A percentile compares a stretch with the other conserved stretches of the same genome.
Evolutionary conservation across 1,140 invertebrate species (phyloP).

Genomic region (Drosophila guanche): DNA sequence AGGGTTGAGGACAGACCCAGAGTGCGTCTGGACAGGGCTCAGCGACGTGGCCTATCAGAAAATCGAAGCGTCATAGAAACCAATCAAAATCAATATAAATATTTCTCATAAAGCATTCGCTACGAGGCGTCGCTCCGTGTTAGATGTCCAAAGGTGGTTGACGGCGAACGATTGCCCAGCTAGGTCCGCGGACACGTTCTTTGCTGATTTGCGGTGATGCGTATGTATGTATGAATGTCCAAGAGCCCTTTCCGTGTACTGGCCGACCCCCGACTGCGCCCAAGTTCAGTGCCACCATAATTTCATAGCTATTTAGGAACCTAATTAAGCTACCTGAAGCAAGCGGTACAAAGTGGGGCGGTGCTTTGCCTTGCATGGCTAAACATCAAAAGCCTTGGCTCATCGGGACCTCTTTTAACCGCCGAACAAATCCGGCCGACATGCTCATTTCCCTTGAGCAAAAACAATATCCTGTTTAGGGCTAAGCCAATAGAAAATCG

Average conservation of each 20-base stretch:
- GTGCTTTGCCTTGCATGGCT: constrained; percentile 7
- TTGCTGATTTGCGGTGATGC: not conserved
- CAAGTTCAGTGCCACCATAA: not conserved
- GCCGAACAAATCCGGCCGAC: constrained; percentile 46
- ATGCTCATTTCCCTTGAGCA: constrained; percentile 63
- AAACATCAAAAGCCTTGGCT: constrained; percentile 56
- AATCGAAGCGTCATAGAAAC: constrained; percentile 46
- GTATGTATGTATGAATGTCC: not conserved
- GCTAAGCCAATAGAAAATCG: constrained; percentile 38
- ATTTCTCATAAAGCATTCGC: constrained; percentile 37
- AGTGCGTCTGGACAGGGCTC: not conserved
- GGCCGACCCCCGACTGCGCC: too few species aligned
- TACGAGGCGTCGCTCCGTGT: constrained; percentile 17
- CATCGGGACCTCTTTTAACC: constrained; percentile 24
- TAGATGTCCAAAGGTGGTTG: not conserved
- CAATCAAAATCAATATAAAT: constrained; percentile 63
- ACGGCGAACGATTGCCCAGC: constrained; percentile 13
- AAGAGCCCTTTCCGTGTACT: not conserved
- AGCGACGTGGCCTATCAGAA: constrained; percentile 53
- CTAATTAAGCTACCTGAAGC: constrained; percentile 70
- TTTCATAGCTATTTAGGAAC: constrained; percentile 17
- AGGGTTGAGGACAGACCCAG: too few species aligned
- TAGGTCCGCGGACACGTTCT: constrained; percentile 13
- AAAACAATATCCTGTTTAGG: constrained; percentile 70
- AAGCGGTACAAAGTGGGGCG: constrained; percentile 24